These are phyloP conservation scores for Noctuana brunneofusca DNA, from an alignment of 2,888 invertebrate species.

Conservation along the genomic window DNA sequence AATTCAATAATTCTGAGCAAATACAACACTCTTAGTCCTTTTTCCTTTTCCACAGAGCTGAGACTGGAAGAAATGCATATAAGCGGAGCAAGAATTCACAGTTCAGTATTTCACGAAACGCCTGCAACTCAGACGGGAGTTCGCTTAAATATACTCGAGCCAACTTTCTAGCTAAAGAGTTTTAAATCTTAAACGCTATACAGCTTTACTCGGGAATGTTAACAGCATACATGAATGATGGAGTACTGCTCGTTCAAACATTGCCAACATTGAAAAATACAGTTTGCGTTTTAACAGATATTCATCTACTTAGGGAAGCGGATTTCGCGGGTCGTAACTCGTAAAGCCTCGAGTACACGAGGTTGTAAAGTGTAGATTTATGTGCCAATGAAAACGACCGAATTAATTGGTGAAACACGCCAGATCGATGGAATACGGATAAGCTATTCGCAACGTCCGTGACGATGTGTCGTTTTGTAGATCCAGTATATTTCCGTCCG, in stretches of 20 bases:
- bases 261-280: conserved; percentile 37
- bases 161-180: conserved; percentile 36
- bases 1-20: conserved; percentile 36
- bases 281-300: conserved; percentile 35
- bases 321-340: conserved; percentile 35
- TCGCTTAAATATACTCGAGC: conserved; percentile 38
- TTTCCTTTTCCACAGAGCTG: conserved; percentile 30
- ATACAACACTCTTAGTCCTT: conserved; percentile 31
- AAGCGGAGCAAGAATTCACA: conserved; percentile 28
- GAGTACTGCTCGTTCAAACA: conserved; percentile 35
- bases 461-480: conserved; percentile 34
- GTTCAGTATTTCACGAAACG: conserved; percentile 35
- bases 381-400: conserved; percentile 33
- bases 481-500: conserved; percentile 22
- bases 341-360: conserved; percentile 32
- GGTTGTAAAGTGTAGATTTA: conserved; percentile 35
- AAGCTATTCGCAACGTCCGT: conserved; percentile 29
- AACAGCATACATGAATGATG: conserved; percentile 43
- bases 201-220: conserved; percentile 38
- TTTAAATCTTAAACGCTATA: conserved; percentile 41
- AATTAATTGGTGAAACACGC: conserved; percentile 35
- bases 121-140: conserved; percentile 37
- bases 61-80: conserved; percentile 34
- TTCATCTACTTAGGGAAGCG: conserved; percentile 37
- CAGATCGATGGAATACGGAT: conserved; percentile 34